Evolutionary conservation across 2,797 vertebrate species (phyloP).

Genomic region (Sebastes itinus): DNA sequence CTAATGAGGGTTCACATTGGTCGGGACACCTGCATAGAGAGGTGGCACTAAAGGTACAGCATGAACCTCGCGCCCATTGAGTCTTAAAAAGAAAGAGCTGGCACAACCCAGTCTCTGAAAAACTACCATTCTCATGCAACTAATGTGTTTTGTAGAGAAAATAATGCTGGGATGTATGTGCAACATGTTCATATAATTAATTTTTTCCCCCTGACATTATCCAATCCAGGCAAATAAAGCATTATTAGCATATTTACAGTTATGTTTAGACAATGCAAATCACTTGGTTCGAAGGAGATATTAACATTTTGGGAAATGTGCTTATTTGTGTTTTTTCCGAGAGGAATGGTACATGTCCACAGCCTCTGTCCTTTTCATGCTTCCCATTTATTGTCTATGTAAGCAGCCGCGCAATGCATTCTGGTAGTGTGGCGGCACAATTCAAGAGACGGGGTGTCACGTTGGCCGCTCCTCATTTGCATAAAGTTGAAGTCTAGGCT

Average conservation of each 20-base stretch:
- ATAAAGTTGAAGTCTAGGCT: no score
- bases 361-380: no score
- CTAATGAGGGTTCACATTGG: not conserved
- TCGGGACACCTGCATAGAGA: not conserved
- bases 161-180: not conserved
- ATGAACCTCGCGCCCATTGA: not conserved
- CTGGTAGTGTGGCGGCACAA: no score
- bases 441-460: no score
- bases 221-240: not conserved
- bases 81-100: not conserved
- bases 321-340: no score
- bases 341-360: no score
- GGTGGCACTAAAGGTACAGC: not conserved
- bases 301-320: not conserved
- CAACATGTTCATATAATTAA: not conserved
- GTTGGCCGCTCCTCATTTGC: no score
- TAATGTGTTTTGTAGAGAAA: not conserved
- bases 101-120: no score
- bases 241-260: not conserved
- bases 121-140: not conserved
- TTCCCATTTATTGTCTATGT: no score
- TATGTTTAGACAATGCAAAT: not conserved
- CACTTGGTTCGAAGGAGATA: not conserved
- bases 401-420: no score
- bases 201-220: not conserved